phyloP scores from a whole-genome alignment of 37 sponge, comb jelly and placozoan genomes.

The Cladorhizidae sp. region DNA sequence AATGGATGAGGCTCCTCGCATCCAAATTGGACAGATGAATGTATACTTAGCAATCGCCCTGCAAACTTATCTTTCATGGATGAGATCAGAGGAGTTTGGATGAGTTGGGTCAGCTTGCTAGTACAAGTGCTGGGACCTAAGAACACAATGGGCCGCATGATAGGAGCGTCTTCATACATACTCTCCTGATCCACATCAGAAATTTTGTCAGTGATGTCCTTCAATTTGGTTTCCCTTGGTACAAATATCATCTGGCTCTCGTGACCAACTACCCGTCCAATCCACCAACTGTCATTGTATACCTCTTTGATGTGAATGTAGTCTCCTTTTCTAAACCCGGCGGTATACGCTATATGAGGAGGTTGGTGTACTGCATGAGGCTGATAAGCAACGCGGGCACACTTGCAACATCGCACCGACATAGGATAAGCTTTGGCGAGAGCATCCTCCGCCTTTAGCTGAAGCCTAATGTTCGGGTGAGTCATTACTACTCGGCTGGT shows the following conservation, averaged over 20 bases:
- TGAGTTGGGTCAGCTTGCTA: slow-evolving; percentile 28
- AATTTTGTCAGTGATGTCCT: background rate
- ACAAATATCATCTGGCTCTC: slow-evolving; percentile 25
- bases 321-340: slow-evolving; percentile 10
- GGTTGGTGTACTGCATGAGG: slow-evolving; percentile 2
- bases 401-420: slow-evolving; percentile 1
- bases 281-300: slow-evolving; percentile 49
- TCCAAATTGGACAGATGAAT: background rate
- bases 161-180: slow-evolving; percentile 46
- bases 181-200: too few relatives aligned
- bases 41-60: slow-evolving; percentile 17
- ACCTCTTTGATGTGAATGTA: slow-evolving; percentile 49
- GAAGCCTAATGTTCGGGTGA: background rate
- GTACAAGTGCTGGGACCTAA: slow-evolving; percentile 38
- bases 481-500: too few relatives aligned
- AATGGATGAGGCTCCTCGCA: background rate
- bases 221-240: slow-evolving; percentile 26
- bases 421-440: slow-evolving; percentile 2
- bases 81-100: slow-evolving; percentile 36
- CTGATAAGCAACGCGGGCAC: slow-evolving; percentile 6
- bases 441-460: background rate
- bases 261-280: slow-evolving; percentile 47
- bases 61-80: slow-evolving; percentile 49
- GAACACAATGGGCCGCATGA: slow-evolving; percentile 51
- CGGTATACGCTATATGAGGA: slow-evolving; percentile 16